Base-by-base conservation (phyloP, 2,113 vertebrate genomes). In the Halichoerus grypus region DNA sequence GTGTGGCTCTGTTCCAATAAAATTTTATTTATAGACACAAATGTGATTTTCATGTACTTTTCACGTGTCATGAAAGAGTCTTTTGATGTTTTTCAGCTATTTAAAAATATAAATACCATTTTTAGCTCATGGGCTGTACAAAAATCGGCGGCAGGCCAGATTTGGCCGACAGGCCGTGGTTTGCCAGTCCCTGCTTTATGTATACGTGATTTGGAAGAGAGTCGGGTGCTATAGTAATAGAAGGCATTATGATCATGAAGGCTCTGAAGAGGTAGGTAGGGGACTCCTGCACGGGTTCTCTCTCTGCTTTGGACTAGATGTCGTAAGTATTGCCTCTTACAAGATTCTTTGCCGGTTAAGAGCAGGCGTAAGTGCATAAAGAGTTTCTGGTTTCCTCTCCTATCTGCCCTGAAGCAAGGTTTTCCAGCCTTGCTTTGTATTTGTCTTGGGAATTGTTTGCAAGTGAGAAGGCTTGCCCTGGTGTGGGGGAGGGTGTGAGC, bases 101-200 rank as follows among this genome's bases (percentile, higher is more conserved):
- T 95, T 90, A 88, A 97, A 95, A 96, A 71, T 88, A 53, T 85
- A 84, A 94, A 95, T 93, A 88, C 33, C 87, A 81, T 96, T 97
- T 57, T 92, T 79, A 97, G 92, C 49, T 92, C 22, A 9, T 76
- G 72, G 69, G 22, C 69, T 72, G 1, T 94, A 46, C 61, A 95
- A 63, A 97, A 93, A 80, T 39, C 80, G 89, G 71, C 69, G 85
- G 76, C 36, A 39, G 57, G 46, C 86, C 77, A 88, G 49, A 94
- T 83, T 28, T 97, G 92, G 83, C 51, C 8, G 7, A n/a, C 10
- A 92, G 82, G 28, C 39, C 21, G 5, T 77, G 57, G 80, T 85
- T 96, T 91, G 74, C 83, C 80, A 69, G 4, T 81, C 84, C 18
- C 31, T 94, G 49, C 57, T 95, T 84, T 81, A 19, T 90, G 39